These are phyloP conservation scores for Scolopax bukidnonensis DNA, from an alignment of 2,797 vertebrate species.

Conservation along the genomic window DNA sequence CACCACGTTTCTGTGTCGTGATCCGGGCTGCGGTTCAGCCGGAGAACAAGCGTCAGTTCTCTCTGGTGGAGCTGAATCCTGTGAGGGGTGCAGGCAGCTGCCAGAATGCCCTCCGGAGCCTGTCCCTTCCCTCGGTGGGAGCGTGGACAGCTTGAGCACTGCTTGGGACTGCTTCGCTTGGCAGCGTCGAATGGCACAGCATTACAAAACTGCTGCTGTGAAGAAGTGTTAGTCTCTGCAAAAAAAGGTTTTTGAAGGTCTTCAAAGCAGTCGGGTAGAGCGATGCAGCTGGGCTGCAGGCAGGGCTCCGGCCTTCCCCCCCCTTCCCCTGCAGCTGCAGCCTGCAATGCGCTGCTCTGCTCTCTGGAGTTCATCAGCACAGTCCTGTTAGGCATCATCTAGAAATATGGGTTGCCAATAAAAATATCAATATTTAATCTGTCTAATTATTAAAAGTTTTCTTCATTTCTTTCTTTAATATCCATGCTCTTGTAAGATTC, in stretches of 20 bases:
- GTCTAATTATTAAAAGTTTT: background rate
- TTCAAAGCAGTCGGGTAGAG: background rate
- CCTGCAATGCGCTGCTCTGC: background rate
- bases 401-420: background rate
- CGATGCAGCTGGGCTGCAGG: background rate
- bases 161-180: accelerated
- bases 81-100: background rate
- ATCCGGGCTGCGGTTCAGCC: background rate
- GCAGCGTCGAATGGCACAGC: background rate
- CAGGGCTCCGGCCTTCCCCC: background rate
- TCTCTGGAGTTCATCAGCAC: background rate
- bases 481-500: background rate
- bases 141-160: background rate
- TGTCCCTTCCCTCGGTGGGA: background rate
- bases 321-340: background rate
- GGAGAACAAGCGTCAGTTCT: background rate
- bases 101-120: background rate
- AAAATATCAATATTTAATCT: background rate
- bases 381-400: background rate
- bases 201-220: background rate
- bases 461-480: background rate
- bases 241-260: background rate
- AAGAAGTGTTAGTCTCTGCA: background rate
- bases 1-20: accelerated
- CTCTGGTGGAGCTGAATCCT: background rate